phyloP scores from a whole-genome alignment of 2,888 invertebrate species.

The Phengaris arion region DNA sequence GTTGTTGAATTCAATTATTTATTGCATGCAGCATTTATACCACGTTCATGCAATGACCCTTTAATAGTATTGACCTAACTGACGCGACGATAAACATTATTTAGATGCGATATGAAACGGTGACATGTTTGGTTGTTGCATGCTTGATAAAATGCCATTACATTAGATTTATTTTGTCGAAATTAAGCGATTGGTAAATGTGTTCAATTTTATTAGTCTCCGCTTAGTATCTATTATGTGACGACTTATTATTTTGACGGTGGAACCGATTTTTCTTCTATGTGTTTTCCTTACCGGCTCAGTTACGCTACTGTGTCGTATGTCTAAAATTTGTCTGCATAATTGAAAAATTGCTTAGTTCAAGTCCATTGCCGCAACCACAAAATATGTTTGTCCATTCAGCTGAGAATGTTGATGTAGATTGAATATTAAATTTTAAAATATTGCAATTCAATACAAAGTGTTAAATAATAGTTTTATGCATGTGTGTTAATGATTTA shows the following conservation, averaged over 20 bases:
- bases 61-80: slow-evolving; percentile 52
- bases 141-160: slow-evolving; percentile 39
- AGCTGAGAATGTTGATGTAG: neutral
- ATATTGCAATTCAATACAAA: neutral
- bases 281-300: neutral
- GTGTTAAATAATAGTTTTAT: neutral
- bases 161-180: slow-evolving; percentile 9
- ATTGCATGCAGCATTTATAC: slow-evolving; percentile 54
- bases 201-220: neutral
- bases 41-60: slow-evolving; percentile 52
- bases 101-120: slow-evolving; percentile 26
- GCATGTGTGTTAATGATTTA: neutral
- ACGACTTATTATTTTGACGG: neutral
- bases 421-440: neutral
- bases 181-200: slow-evolving; percentile 19
- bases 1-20: slow-evolving; percentile 41
- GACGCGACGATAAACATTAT: slow-evolving; percentile 49
- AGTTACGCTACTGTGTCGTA: neutral
- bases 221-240: neutral
- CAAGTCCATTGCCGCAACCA: slow-evolving; percentile 25
- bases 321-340: slow-evolving; percentile 1
- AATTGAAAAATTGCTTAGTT: slow-evolving; percentile 20
- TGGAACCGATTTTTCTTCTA: neutral
- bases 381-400: slow-evolving; percentile 14
- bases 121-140: slow-evolving; percentile 28